Evolutionary conservation across 2,797 vertebrate species (phyloP).

Genomic region (Podargus strigoides): DNA sequence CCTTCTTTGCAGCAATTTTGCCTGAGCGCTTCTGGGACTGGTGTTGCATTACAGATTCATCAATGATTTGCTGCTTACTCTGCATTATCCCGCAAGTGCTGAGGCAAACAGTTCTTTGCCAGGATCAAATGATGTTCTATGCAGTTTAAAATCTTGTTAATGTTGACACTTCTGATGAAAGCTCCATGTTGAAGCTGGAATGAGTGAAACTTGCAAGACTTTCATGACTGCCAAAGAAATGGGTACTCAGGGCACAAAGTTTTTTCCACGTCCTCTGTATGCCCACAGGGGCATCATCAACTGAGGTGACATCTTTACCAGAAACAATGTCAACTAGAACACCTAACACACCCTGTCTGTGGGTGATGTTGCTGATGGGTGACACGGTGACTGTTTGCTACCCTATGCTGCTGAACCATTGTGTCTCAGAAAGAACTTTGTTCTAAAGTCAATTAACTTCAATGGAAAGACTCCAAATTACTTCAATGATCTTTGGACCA

Average conservation of each 20-base stretch:
- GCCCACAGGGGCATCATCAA: not conserved
- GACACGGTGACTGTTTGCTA: not conserved
- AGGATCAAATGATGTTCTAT: slow-evolving; percentile 56
- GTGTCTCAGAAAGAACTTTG: not conserved
- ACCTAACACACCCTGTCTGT: not conserved
- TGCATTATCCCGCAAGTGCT: slow-evolving; percentile 57
- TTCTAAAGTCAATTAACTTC: slow-evolving; percentile 27
- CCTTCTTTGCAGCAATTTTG: slow-evolving; percentile 42
- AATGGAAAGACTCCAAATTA: slow-evolving; percentile 31
- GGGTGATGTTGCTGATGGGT: not conserved
- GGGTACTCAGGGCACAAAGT: not conserved
- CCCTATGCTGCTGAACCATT: not conserved
- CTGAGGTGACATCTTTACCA: not conserved
- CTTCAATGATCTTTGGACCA: slow-evolving; percentile 25
- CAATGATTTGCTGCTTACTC: slow-evolving; percentile 55
- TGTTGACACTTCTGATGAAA: slow-evolving; percentile 54
- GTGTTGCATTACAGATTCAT: slow-evolving; percentile 71
- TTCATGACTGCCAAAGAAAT: not conserved
- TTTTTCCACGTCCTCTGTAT: not conserved
- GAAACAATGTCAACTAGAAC: not conserved
- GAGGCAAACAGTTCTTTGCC: slow-evolving; percentile 63
- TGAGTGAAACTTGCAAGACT: not conserved
- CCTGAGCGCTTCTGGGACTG: slow-evolving; percentile 71
- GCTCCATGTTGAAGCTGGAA: slow-evolving; percentile 25
- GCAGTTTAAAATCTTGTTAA: slow-evolving; percentile 63